Evolutionary conservation across 2,797 vertebrate species (phyloP), one percentile per base, ranked within the genome.

Genomic region (Eospalax fontanierii): DNA sequence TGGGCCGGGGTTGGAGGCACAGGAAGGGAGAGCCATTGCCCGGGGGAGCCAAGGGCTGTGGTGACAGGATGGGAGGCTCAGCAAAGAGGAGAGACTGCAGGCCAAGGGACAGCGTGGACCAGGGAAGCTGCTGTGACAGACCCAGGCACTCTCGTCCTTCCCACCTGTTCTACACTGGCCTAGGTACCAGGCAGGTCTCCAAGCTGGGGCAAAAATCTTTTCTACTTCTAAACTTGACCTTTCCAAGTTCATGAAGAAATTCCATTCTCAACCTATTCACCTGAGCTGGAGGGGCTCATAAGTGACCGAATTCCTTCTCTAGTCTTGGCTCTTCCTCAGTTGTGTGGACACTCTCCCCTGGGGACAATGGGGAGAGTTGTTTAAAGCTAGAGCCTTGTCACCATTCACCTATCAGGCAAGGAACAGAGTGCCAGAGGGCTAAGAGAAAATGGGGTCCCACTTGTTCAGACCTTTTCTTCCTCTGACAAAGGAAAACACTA

Each of bases 1-100:
- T 54, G 3, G 38, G 10, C 35, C 54, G 14, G 6, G 30, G 19
- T 21, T 28, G 10, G 88, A 59, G 28, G 33, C 54, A 30, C 43
- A 40, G 82, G 14, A 70, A 38, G 11, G 30, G 19, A 14, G 6
- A 30, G 3, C 0, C 1, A 0, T 7, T 15, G 0, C 46, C 63
- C 11, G 6, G 57, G 65, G 81, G 35, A 18, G 59, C 9, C 24
- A 4, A 38, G 71, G 26, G 57, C 8, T 21, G 21, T 4, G 70
- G 46, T 3, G 11, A 12, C 4, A 22, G 22, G n/a, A 19, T 4
- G 8, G 54, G 18, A 4, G 33, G n/a, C 46, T 54, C 1, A 65
- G n/a, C 26, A 50, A 68, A n/a, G 40, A 35, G 61, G 59, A 46
- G 40, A 89, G 76, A 38, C 54, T 11, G 26, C 43, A 22, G 6